phyloP scores from a whole-genome alignment of 2,113 vertebrate species.

The Sander lucioperca region DNA sequence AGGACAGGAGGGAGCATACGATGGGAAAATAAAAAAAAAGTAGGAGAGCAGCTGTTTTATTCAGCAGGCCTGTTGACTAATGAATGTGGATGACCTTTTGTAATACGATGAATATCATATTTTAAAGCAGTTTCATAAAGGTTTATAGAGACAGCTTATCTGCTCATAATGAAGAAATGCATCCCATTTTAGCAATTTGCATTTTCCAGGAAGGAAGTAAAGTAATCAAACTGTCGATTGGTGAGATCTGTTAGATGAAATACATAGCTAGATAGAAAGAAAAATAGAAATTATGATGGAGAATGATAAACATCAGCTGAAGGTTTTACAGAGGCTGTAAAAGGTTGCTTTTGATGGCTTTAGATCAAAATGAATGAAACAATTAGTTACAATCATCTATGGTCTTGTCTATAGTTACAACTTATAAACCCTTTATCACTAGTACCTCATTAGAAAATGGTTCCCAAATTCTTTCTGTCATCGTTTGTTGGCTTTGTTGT shows the following conservation, averaged over 20 bases:
- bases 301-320: neutral
- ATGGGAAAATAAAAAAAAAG: neutral
- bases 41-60: conserved; percentile 47
- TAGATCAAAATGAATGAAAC: neutral
- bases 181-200: neutral
- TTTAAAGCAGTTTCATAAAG: conserved; percentile 35
- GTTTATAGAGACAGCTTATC: conserved; percentile 34
- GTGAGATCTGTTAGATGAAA: neutral
- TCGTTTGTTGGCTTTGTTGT: neutral
- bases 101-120: conserved; percentile 43
- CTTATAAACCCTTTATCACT: neutral
- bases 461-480: neutral
- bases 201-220: neutral
- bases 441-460: neutral
- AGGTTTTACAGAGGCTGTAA: neutral
- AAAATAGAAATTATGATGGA: neutral
- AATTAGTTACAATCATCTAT: no score
- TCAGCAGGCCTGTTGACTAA: conserved; percentile 39
- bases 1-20: neutral
- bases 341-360: neutral
- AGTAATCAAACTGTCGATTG: neutral
- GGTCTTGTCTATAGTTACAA: neutral
- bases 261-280: neutral
- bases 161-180: conserved; percentile 1
- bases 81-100: conserved; percentile 55